Evolutionary conservation across 2,797 vertebrate genomes (phyloP), one percentile per base, ranked within the genome.

Genomic region (Xyrichtys novacula): DNA sequence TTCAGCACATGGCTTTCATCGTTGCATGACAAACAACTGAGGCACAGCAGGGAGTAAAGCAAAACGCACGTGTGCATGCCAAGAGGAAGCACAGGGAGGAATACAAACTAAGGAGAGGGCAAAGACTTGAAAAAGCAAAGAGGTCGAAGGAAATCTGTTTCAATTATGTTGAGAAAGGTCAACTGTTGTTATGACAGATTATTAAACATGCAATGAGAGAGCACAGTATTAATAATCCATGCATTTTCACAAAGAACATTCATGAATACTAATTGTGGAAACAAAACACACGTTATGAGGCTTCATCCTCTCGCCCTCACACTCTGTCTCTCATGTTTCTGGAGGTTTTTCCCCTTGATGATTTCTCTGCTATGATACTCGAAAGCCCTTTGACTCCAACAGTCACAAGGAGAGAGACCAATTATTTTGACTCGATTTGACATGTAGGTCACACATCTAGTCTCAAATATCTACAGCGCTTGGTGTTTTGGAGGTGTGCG

Each of bases 1-100:
- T 83, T 84, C 82, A 82, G 81, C 63, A 11, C 69, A 74, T 38
- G 62, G 56, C 62, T 89, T 86, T 83, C 74, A 82, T 88, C 49
- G 43, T 68, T 70, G 56, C 74, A 78, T 69, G 71, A 82, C 78
- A 86, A 87, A 85, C 78, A 83, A 46, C 56, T 29, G 74, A 65
- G 44, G 67, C 76, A 52, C 83, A 83, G 72, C 60, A 10, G 71
- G 81, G 60, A 78, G 77, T 25, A 64, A 74, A 63, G 70, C 65
- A 74, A 84, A 84, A 40, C 78, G 57, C 66, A 65, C 22, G 78
- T 29, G 74, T 57, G 65, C 42, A 29, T 23, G 59, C 63, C 68
- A 67, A 57, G 46, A 85, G 59, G 70, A 70, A 36, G 43, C 28
- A 2, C 65, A 7, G 36, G 0, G 5, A 55, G 46, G 77, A 86